phyloP scores from a whole-genome alignment of 2,888 invertebrate genomes.

The Dolichopus griseipennis region DNA sequence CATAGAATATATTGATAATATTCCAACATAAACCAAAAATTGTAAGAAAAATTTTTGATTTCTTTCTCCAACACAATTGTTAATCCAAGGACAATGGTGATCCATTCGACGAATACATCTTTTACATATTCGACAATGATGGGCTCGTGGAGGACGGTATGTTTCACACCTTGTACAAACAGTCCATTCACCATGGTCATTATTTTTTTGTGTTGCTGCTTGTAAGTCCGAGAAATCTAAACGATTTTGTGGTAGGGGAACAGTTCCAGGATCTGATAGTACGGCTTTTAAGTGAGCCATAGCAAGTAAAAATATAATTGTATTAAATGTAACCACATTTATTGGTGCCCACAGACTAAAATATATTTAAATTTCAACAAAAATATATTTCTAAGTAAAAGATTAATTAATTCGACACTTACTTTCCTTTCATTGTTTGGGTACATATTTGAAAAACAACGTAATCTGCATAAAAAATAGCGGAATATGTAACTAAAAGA shows the following conservation, averaged over 20 bases:
- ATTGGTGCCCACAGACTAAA: conserved; percentile 71
- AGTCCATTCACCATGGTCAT: conserved; percentile 62
- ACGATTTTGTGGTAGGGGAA: conserved; percentile 63
- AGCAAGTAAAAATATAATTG: conserved; percentile 61
- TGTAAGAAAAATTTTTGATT: conserved; percentile 90
- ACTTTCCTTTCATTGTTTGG: conserved; percentile 74
- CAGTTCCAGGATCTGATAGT: conserved; percentile 80
- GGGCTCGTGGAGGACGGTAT: conserved; percentile 68
- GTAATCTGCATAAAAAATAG: conserved; percentile 79
- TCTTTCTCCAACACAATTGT: conserved; percentile 85
- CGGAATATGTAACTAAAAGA: conserved; percentile 67
- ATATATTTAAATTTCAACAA: conserved; percentile 2
- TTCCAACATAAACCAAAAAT: conserved; percentile 71
- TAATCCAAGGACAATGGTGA: conserved; percentile 81
- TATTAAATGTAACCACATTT: conserved; percentile 71
- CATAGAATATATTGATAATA: conserved; percentile 57
- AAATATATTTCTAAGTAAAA: conserved; percentile 10
- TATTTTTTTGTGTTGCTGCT: conserved; percentile 47
- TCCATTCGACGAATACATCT: conserved; percentile 56
- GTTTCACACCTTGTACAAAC: conserved; percentile 50
- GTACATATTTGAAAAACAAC: conserved; percentile 73
- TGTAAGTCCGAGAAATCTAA: conserved; percentile 76
- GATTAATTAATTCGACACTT: conserved; percentile 23
- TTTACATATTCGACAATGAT: conserved; percentile 81
- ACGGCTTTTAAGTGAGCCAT: conserved; percentile 77